These are phyloP conservation scores for Coendou prehensilis DNA, from an alignment of 2,797 vertebrate genomes.

Conservation along the genomic window DNA sequence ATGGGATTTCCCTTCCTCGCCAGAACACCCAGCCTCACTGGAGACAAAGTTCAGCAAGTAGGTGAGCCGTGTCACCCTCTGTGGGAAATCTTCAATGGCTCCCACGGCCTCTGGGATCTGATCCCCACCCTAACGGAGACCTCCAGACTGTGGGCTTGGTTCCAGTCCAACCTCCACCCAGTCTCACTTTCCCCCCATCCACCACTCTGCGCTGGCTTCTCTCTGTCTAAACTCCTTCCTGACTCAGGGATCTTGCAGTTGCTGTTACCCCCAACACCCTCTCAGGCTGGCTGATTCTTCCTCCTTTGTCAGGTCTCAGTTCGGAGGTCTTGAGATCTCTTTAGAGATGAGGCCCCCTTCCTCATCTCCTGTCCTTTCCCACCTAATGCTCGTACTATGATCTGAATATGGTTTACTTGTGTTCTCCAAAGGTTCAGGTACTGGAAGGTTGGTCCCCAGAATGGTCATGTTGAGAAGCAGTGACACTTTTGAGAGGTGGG, in stretches of 20 bases:
- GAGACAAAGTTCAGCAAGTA: neutral
- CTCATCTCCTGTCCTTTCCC: neutral
- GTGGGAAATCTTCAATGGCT: neutral
- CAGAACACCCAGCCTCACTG: neutral
- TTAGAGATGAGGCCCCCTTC: neutral
- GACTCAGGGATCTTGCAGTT: neutral
- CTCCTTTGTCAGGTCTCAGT: neutral
- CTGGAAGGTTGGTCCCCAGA: neutral
- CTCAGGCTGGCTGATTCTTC: neutral
- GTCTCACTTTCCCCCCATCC: neutral
- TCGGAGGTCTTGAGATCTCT: neutral
- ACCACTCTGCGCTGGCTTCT: neutral
- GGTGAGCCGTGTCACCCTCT: neutral
- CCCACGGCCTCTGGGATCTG: neutral
- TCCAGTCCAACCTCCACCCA: neutral
- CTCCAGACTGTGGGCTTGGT: neutral
- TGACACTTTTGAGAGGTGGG: neutral
- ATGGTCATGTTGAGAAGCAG: neutral
- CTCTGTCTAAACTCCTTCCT: neutral
- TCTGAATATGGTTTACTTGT: neutral
- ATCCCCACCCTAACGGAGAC: neutral
- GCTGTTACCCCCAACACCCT: neutral
- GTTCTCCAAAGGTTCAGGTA: neutral
- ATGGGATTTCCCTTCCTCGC: neutral
- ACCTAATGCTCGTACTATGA: neutral